Base-by-base conservation (phyloP, 1,140 invertebrate genomes). In the Eufriesea mexicana region DNA sequence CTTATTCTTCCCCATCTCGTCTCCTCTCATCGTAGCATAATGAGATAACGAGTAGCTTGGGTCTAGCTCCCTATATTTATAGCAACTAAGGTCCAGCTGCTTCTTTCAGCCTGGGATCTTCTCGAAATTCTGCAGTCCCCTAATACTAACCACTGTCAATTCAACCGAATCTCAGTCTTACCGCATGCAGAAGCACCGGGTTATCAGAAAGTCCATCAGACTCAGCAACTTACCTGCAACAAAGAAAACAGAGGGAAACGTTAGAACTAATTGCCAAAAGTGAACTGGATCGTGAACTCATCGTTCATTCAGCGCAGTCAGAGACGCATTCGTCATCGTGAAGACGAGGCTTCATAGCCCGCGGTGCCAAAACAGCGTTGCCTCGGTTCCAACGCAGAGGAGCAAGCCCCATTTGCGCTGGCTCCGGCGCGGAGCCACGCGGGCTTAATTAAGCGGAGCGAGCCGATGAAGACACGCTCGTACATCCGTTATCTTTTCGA, bases 401-500 rank as follows among this genome's bases (percentile, higher is more conserved):
- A 87, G 72, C 61, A 71, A 68, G 51, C 66, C 20, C 28, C 51
- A 72, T 84, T 88, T 77, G 77, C 82, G 79, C 80, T 87, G 64
- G 73, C 47, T 55, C 66, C 71, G 51, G 81, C 66, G 51, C 57
- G 49, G 61, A 85, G 59, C 83, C 55, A 84, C 61, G 61, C 72
- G 67, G 81, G 64, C 86, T 88, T 89, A 89, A 89, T 89, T 88
- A 88, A 88, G 62, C 84, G 72, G 57, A 55, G 45, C 54, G 49
- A 59, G 62, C 54, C 79, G 79, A 85, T 85, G 87, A 88, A 88
- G 86, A 89, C 84, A 64, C 72, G 87, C 79, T 85, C 77, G 84
- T 59, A 78, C 76, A 88, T 88, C 74, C 77, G 86, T 89, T 89
- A 89, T 89, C 84, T 86, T 89, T 88, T 89, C 87, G 77, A 86